Evolutionary conservation across 2,113 vertebrate genomes (phyloP), one percentile per base, ranked within the genome.

Genomic region (Ascaphus truei): DNA sequence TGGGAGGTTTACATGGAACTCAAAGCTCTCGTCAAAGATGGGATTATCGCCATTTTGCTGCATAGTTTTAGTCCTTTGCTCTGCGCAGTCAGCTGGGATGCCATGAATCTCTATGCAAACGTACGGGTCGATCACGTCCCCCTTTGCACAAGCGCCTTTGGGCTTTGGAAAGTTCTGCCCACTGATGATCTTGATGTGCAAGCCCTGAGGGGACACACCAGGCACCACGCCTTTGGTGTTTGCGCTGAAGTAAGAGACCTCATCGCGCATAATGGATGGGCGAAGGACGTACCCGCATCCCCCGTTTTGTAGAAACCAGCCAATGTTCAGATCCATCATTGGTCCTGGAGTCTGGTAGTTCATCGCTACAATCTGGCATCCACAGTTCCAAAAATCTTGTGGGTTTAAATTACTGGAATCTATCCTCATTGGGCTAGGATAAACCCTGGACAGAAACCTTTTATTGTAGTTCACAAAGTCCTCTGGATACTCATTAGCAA

Each of bases 361-460:
- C 87, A 99, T 93, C 12, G 95, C 94, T 77, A 98, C 95, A 11
- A 98, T 90, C 81, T 99, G 97, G 76, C 97, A 95, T 59, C 97
- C 97, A 63, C 97, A 95, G 18, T 98, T 98, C 97, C 97, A 99
- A 79, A 95, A 98, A 64, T 95, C 95, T 75, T 98, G 96, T 0
- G 97, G 97, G 79, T 98, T 98, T 71, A 95, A 81, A 80, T 99
- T 99, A 80, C 96, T 98, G 39, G 97, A 99, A 75, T 98, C 96
- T 62, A 97, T 93, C 12, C 97, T 88, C 83, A 97, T 92, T 1
- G 95, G 91, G 78, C 93, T 96, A 1, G 97, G 95, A 9, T 95
- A 92, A 7, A 99, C 90, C 68, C 97, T 86, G 13, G 93, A 96
- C 13, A 99, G 88, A 74, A 89, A 93, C 56, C 84, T 95, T 79